phyloP scores from a whole-genome alignment of 1,140 invertebrate species.

The Cheumatopsyche charites region DNA sequence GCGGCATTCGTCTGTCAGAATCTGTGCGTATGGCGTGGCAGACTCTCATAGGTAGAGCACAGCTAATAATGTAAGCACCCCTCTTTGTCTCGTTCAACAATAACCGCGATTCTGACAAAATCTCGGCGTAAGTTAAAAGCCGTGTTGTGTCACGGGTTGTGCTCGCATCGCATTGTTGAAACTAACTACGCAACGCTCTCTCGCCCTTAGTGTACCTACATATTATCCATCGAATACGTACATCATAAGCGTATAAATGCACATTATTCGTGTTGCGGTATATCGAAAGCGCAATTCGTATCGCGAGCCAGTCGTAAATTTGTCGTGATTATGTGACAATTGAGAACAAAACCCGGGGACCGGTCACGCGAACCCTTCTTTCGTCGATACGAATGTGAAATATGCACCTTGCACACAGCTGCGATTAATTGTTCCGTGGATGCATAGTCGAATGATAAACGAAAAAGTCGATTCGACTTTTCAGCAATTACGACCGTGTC shows the following conservation, averaged over 20 bases:
- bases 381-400: no score
- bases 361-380: constrained; percentile 13
- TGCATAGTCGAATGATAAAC: no score
- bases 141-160: constrained; percentile 32
- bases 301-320: constrained; percentile 33
- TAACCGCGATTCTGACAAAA: constrained; percentile 29
- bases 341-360: constrained; percentile 21
- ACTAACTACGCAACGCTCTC: neutral
- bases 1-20: constrained; percentile 8
- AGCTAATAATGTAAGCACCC: constrained; percentile 8
- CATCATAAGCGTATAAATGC: constrained; percentile 1
- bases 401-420: neutral
- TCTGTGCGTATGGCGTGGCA: constrained; percentile 6
- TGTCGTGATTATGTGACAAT: constrained; percentile 44
- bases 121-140: constrained; percentile 28
- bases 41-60: neutral
- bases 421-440: neutral
- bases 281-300: constrained; percentile 32
- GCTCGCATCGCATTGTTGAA: constrained; percentile 15
- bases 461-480: no score
- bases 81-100: constrained; percentile 29
- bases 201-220: constrained; percentile 6
- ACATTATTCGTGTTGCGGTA: neutral
- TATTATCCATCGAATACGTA: constrained; percentile 3
- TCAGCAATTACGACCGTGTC: no score